phyloP scores from a whole-genome alignment of 2,113 vertebrate species.

The Corythoichthys haematopterus region DNA sequence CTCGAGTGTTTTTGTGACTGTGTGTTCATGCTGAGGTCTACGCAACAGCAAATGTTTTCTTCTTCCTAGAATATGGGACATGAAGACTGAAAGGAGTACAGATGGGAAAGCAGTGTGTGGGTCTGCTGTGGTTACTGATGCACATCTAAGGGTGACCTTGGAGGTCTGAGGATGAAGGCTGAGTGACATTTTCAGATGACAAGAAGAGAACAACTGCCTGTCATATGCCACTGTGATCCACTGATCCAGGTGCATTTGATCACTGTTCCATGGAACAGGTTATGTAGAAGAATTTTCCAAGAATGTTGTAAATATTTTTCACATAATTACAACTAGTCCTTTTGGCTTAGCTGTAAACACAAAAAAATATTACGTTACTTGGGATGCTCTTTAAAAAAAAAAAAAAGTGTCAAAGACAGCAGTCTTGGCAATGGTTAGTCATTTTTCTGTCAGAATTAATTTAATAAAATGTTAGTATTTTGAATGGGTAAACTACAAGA shows the following conservation, averaged over 20 bases:
- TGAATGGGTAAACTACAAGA: neutral
- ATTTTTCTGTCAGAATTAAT: neutral
- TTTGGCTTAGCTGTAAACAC: neutral
- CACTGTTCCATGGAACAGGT: slow-evolving; percentile 26
- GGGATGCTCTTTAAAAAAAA: too few species aligned
- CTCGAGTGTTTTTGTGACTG: slow-evolving; percentile 31
- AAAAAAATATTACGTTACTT: too few species aligned
- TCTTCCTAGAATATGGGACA: slow-evolving; percentile 38
- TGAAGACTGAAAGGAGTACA: slow-evolving; percentile 39
- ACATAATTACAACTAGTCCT: neutral
- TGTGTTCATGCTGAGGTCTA: slow-evolving; percentile 28
- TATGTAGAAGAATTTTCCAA: neutral
- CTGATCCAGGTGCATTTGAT: slow-evolving; percentile 31
- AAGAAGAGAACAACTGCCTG: slow-evolving; percentile 49
- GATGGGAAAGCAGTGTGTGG: slow-evolving; percentile 46
- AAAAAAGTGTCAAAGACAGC: too few species aligned
- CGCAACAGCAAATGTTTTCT: slow-evolving; percentile 30
- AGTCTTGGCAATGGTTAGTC: neutral
- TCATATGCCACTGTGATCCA: slow-evolving; percentile 46
- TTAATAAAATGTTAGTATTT: neutral
- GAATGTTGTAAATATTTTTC: neutral
- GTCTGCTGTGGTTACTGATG: slow-evolving; percentile 50
- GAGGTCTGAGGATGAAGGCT: slow-evolving; percentile 52
- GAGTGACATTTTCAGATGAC: slow-evolving; percentile 51
- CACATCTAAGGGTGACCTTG: slow-evolving; percentile 68